Percentiles rank a stretch among this genome's conserved stretches.
These are phyloP conservation scores for Campylorhamphus procurvoides DNA, from an alignment of 2,113 vertebrate species.

Conservation along the genomic window DNA sequence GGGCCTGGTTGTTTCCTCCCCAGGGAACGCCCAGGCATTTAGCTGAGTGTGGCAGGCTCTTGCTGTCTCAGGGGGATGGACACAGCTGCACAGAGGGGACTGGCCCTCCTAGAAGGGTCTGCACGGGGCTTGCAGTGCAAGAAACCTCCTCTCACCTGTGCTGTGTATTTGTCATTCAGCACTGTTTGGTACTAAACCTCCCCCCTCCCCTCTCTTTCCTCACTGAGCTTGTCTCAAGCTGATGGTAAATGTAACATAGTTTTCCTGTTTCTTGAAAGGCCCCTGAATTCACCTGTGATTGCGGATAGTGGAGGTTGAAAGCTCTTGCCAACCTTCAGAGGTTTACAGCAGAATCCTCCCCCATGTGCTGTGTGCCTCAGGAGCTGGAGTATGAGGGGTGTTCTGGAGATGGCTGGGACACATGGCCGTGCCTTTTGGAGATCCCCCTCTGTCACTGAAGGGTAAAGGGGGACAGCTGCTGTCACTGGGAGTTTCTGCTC, in stretches of 20 bases:
- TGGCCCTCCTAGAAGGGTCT: background rate
- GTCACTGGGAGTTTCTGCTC: background rate
- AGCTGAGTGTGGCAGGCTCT: background rate
- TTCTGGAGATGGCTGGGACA: background rate
- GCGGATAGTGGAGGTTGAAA: background rate
- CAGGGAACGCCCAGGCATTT: background rate
- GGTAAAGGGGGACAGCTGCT: background rate
- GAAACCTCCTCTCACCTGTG: background rate
- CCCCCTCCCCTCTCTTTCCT: background rate
- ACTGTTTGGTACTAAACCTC: background rate
- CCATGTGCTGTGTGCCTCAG: accelerated
- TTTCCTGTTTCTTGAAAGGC: background rate
- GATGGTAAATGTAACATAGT: background rate
- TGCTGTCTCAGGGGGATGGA: background rate
- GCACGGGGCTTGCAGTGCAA: background rate
- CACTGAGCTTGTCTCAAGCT: background rate
- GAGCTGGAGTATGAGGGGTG: background rate
- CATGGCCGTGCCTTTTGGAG: background rate
- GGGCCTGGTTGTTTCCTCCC: accelerated
- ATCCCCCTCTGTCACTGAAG: background rate
- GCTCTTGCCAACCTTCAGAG: background rate
- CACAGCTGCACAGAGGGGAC: background rate
- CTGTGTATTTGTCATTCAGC: background rate
- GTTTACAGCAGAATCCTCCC: background rate
- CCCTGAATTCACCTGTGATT: background rate